phyloP scores from a whole-genome alignment of 2,113 vertebrate species.

The Centropus unirufus region DNA sequence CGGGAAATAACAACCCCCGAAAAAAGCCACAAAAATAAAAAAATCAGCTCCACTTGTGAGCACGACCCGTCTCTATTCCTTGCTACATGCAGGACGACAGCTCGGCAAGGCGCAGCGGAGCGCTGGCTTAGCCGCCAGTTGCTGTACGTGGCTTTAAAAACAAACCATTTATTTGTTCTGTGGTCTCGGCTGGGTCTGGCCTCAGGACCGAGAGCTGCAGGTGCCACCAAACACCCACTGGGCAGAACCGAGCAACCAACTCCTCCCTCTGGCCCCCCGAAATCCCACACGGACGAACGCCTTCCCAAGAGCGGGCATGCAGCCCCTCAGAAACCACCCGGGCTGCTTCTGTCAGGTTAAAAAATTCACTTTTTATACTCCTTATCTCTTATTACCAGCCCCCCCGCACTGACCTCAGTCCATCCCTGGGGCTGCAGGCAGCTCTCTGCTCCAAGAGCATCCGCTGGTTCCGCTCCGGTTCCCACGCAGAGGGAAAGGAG shows the following conservation, averaged over 20 bases:
- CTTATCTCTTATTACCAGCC: neutral
- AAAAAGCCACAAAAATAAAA: neutral
- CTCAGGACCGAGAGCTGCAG: neutral
- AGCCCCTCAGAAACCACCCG: neutral
- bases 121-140: accelerated
- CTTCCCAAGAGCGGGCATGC: accelerated
- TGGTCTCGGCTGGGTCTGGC: neutral
- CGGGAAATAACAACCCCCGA: neutral
- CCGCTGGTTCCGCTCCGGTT: accelerated
- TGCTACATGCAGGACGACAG: neutral
- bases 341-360: accelerated
- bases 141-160: neutral
- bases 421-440: accelerated
- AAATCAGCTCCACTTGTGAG: neutral
- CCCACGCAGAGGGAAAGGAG: neutral
- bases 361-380: no score
- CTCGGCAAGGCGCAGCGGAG: accelerated
- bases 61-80: accelerated
- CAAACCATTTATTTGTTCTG: neutral
- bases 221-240: neutral
- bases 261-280: no score
- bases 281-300: accelerated
- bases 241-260: accelerated
- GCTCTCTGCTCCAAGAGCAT: neutral
- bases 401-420: neutral